Base-by-base conservation (phyloP, 2,888 invertebrate genomes). In the Drosophila quinaria region DNA sequence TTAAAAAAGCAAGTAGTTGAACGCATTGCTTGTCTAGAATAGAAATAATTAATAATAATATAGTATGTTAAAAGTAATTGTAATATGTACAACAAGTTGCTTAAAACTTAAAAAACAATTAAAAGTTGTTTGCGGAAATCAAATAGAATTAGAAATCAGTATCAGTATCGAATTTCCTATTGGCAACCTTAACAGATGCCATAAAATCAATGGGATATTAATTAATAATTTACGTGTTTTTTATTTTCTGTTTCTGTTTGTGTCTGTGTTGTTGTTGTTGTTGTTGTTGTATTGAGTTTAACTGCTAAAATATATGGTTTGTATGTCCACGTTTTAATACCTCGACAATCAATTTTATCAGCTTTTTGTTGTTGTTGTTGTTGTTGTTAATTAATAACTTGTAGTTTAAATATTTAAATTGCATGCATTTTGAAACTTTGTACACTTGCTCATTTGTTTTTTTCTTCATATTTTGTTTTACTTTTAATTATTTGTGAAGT, bases 391-490 rank as follows among this genome's bases (percentile, higher is more conserved):
- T 83, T 81, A 87, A 89, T 88, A 90, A 87, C 80, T 89, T 89
- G 79, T 87, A 77, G 81, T 82, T 88, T 87, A 80, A 80, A 75
- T 78, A 74, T 79, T 81, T 86, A 82, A 90, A 87, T 91, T 90
- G 86, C 91, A 89, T 90, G 91, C 89, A 90, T 84, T 76, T 79
- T 81, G 51, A 80, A 85, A 74, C 86, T 86, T 86, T 86, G 90
- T 87, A 87, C 86, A 86, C 78, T 76, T 81, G 72, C 76, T 89
- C 86, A 76, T 74, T 70, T 70, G 64, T 52, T 63, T 78, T 51
- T 51, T 25, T 61, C 42, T 42, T 19, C n/a, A n/a, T 10, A 29
- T 54, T 76, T 59, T 52, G n/a, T 63, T 61, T 52, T 9, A 19
- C 15, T 66, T 60, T 61, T 31, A 15, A 52, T 56, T 42, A 42